Evolutionary conservation across 2,888 invertebrate genomes (phyloP), one percentile per base, ranked within the genome.

Genomic region (Caenorhabditis imperialis): DNA sequence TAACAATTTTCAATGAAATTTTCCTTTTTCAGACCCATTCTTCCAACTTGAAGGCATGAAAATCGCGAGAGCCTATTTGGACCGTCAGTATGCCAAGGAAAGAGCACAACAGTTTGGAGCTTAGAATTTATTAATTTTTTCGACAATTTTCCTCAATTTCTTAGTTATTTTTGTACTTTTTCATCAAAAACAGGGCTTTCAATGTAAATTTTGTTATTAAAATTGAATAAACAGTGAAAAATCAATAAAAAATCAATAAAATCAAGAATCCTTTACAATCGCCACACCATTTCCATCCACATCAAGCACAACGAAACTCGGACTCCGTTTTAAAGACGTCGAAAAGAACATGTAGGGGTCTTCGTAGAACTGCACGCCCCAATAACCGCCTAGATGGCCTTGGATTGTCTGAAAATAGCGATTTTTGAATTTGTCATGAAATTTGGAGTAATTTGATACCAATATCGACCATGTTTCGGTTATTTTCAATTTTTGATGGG

Each of bases 31-130:
- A 75, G 75, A 75, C 48, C 75, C 75, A 47, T 69, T 75, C 20
- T 75, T 75, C 23, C 58, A 75, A 62, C 25, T 75, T 12, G 75
- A 75, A 58, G 75, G 42, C 2, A 75, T 75, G 75, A 75, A 75
- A 38, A 69, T 75, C 8, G 75, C 75, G 2, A 22, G 75, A 58
- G 75, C 75, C 14, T 75, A 70, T 37, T 45, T 75, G 58, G 75
- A 75, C 37, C 37, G 58, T 22, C 67, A 74, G 30, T 67, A 67
- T 25, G 74, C 67, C n/a, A 61, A 74, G 18, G 74, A 74, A 47
- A 16, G 65, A 16, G 63, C 42, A 33, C 65, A 57, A 25, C 16
- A 50, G 50, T 65, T 50, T 50, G 55, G 65, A 55, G 63, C 35
- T 23, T 48, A 63, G 37, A 16, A 37, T 47, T 37, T 33, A 8